Evolutionary conservation across 2,113 vertebrate species (phyloP), one percentile per base, ranked within the genome.

Genomic region (Turnix velox): DNA sequence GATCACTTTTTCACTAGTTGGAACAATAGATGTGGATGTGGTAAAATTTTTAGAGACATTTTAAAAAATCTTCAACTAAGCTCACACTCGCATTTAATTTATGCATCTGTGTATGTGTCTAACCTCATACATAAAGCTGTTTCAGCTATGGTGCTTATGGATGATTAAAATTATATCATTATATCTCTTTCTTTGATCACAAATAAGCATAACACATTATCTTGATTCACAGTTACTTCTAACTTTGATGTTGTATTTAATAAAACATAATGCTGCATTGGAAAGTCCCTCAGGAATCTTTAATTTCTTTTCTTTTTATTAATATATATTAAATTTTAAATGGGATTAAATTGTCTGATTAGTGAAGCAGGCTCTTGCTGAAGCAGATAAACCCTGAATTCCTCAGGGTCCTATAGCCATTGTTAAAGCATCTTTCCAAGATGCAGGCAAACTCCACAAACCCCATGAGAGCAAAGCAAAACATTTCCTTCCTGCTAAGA

Each of bases 341-440:
- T 93, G 88, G 96, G 92, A 97, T 98, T 97, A 96, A 97, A 96
- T 97, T 96, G 94, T 95, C 95, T 95, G 96, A 97, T 97, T 97
- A 97, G 96, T 84, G 94, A 97, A 97, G 88, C 92, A 90, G 91
- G 80, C 84, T 96, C 68, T 96, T 48, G 27, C 68, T 90, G 80
- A 23, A 90, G 49, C 31, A 96, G 94, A 97, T 96, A 96, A 97
- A 94, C 59, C 49, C 57, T 87, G 87, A 89, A 96, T 93, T 96
- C 93, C 81, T 89, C 62, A 52, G 77, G 87, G 84, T 0, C 68
- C 52, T 72, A 10, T 9, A 71, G 84, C 48, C 52, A 57, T 65
- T 78, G 73, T 89, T 87, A 45, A 81, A 82, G 33, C 4, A 28
- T 61, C 57, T 84, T 91, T 59, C 57, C 93, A 87, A 93, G 84